phyloP scores from a whole-genome alignment of 2,888 invertebrate genomes.

The Serripes groenlandicus region DNA sequence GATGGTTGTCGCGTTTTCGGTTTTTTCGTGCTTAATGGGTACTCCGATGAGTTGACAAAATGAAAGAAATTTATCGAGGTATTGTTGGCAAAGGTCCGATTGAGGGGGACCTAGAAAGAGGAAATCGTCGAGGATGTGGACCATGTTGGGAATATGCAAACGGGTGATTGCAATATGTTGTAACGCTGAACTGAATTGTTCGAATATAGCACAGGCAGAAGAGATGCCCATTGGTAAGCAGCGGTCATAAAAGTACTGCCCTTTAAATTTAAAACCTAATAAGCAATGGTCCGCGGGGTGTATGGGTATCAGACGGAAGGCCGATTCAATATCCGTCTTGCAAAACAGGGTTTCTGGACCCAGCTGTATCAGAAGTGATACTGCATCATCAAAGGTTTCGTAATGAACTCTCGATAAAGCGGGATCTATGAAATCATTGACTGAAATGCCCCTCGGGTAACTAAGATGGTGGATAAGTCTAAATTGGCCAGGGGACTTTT shows the following conservation, averaged over 20 bases:
- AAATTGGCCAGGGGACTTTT: constrained; percentile 36
- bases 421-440: constrained; percentile 55
- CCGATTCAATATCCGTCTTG: constrained; percentile 57
- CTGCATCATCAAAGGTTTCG: constrained; percentile 49
- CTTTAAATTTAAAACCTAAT: constrained; percentile 43
- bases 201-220: constrained; percentile 54
- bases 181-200: constrained; percentile 41
- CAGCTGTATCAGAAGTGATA: neutral
- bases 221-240: constrained; percentile 45
- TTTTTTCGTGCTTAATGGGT: constrained; percentile 34
- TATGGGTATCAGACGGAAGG: constrained; percentile 51
- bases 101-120: constrained; percentile 16
- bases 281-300: constrained; percentile 51
- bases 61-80: constrained; percentile 1
- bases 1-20: neutral
- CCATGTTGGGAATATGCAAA: constrained; percentile 15
- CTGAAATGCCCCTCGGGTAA: constrained; percentile 36
- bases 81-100: neutral
- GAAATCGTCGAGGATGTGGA: constrained; percentile 45
- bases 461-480: constrained; percentile 59
- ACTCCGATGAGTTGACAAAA: constrained; percentile 28
- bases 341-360: constrained; percentile 21
- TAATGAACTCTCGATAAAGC: constrained; percentile 27
- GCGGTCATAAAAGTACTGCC: constrained; percentile 42
- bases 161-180: constrained; percentile 14